Base-by-base conservation (phyloP, 2,888 invertebrate species). In the Catocala fraxini region DNA sequence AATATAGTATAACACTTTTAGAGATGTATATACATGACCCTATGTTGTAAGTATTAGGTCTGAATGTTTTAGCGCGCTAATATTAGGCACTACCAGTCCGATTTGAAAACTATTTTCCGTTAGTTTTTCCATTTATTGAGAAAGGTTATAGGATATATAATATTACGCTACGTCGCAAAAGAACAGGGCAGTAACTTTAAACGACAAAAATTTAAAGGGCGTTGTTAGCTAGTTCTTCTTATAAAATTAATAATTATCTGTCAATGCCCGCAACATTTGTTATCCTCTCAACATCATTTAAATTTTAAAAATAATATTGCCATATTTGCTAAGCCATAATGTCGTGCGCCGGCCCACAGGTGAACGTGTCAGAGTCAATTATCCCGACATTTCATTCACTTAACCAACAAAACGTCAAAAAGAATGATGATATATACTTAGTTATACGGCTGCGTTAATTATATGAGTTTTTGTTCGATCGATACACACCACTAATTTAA, bases 401-500 rank as follows among this genome's bases (percentile, higher is more conserved):
- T 70, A 73, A 71, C 78, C 71, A 77, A 78, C 70, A 70, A 79
- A 82, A 77, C 73, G 73, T 76, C 78, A 74, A 75, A 79, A 82
- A 79, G 71, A 82, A 80, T 81, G 75, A 83, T 77, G 74, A 77
- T 81, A 74, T 76, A 73, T 79, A 80, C 81, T 71, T 63, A 51
- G 67, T 68, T 73, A 77, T 76, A 74, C 65, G 60, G 61, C 65
- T 64, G 76, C 83, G 87, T 86, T 90, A 89, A 88, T 89, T 83
- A 83, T 79, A 7, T 39, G 79, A 77, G 82, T 79, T 83, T 84
- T 86, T 83, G 80, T 84, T 81, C 83, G 85, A 86, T 84, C 84
- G 85, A 88, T 88, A 83, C 35, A 39, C 35, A 39, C 83, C 83
- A 88, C 90, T 92, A 92, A 92, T 92, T 92, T 89, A 93, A 93